Percentiles rank a stretch among this genome's conserved stretches.
These are phyloP conservation scores for Steatornis caripensis DNA, from an alignment of 2,113 vertebrate species.

Conservation along the genomic window DNA sequence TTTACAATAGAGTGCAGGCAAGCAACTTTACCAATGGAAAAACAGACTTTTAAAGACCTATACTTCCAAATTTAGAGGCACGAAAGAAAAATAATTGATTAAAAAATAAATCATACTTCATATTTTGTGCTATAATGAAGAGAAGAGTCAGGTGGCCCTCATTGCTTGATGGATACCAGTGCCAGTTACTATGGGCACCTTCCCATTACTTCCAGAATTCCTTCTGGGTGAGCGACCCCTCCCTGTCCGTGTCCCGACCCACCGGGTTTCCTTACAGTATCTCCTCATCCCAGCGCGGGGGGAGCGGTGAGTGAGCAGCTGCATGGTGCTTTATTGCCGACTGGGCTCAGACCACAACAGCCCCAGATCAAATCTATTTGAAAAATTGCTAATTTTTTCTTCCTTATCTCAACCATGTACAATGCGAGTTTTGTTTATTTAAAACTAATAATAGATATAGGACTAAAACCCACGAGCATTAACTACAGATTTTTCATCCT, in stretches of 20 bases:
- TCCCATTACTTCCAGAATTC: neutral
- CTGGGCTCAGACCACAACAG: no score
- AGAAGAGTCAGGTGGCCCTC: neutral
- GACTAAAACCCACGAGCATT: neutral
- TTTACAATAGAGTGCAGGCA: accelerated
- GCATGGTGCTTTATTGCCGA: no score
- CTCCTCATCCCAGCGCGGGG: no score
- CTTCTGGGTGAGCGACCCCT: no score
- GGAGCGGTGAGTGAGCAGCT: no score
- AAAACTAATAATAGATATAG: neutral
- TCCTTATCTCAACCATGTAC: neutral
- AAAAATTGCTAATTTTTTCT: neutral
- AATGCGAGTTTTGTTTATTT: neutral
- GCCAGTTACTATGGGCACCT: neutral
- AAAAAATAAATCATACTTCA: neutral
- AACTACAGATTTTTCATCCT: neutral
- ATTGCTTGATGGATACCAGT: accelerated
- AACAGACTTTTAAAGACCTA: neutral
- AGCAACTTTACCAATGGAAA: neutral
- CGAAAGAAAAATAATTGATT: neutral
- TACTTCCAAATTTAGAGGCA: neutral
- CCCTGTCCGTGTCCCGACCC: no score
- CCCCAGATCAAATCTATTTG: neutral
- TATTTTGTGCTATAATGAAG: neutral
- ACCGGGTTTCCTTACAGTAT: no score